Conservation (phyloP, 1,140 invertebrate genomes). For the Piezodorus guildinii region DNA sequence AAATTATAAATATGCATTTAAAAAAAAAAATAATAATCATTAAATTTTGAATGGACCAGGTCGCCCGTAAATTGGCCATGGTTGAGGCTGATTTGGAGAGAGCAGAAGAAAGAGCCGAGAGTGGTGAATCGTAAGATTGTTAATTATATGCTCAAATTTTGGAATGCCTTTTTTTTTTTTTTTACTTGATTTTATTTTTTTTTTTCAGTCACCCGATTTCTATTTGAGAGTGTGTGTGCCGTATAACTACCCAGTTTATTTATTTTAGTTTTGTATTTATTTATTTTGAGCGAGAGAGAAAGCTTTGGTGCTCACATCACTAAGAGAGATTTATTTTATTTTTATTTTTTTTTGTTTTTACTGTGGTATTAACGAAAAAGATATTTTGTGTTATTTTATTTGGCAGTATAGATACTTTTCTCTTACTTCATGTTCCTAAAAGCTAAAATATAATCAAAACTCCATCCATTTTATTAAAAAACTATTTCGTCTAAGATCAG, state of each 20-base stretch:
- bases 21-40: too few relatives aligned
- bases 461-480: too few relatives aligned
- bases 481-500: too few relatives aligned
- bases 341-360: too few relatives aligned
- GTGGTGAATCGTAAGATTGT: slow-evolving; percentile 94
- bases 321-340: too few relatives aligned
- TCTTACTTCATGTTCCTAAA: too few relatives aligned
- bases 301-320: neutral
- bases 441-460: too few relatives aligned
- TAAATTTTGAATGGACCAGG: slow-evolving; percentile 46
- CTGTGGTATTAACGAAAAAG: too few relatives aligned
- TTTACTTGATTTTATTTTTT: neutral
- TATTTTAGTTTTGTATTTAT: neutral
- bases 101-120: slow-evolving; percentile 98
- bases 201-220: neutral
- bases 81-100: slow-evolving; percentile 99
- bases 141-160: slow-evolving; percentile 23
- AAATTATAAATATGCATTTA: too few relatives aligned
- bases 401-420: too few relatives aligned
- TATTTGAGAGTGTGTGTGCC: slow-evolving; percentile 1
- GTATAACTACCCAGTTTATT: slow-evolving; percentile 4
- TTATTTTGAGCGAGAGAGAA: neutral
- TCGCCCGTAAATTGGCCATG: slow-evolving; percentile 99
- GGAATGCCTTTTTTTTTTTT: neutral
- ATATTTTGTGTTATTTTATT: too few relatives aligned